Evolutionary conservation across 2,888 invertebrate species (phyloP), one percentile per base, ranked within the genome.

Genomic region (Pediacus dermestoides): DNA sequence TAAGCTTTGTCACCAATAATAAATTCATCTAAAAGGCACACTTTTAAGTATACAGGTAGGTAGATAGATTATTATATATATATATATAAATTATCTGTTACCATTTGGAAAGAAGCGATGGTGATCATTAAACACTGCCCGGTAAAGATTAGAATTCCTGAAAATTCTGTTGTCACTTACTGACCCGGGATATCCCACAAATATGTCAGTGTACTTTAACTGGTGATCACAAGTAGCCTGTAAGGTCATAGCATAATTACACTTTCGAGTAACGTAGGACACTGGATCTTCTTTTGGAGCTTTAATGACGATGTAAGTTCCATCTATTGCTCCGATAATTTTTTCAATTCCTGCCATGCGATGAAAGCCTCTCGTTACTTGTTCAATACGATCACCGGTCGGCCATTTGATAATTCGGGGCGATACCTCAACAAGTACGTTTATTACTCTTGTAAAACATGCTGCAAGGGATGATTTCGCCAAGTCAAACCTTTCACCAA

Each of bases 1-100:
- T 58, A 58, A 9, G 53, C 52, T 32, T 49, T 50, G 41, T 58
- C 55, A 2, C 52, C 54, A 30, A 58, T 39, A 7, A 58, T 49
- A 33, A 30, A 34, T 23, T 50, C 44, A 8, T 44, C 31, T 2
- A n/a, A n/a, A n/a, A n/a, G n/a, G n/a, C n/a, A n/a, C n/a, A n/a
- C n/a, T n/a, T n/a, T n/a, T n/a, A n/a, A n/a, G n/a, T n/a, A n/a
- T n/a, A n/a, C n/a, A n/a, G n/a, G n/a, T n/a, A n/a, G n/a, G n/a
- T n/a, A n/a, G n/a, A n/a, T n/a, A n/a, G n/a, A n/a, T n/a, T n/a
- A n/a, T n/a, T n/a, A n/a, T n/a, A n/a, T n/a, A n/a, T n/a, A n/a
- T n/a, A n/a, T n/a, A n/a, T n/a, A n/a, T n/a, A n/a, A n/a, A n/a
- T n/a, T n/a, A n/a, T n/a, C n/a, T n/a, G n/a, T n/a, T n/a, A n/a